A percentile compares a stretch with the other conserved stretches of the same genome.
Conservation (phyloP, 2,113 vertebrate species). For the Amazona guildingii region DNA sequence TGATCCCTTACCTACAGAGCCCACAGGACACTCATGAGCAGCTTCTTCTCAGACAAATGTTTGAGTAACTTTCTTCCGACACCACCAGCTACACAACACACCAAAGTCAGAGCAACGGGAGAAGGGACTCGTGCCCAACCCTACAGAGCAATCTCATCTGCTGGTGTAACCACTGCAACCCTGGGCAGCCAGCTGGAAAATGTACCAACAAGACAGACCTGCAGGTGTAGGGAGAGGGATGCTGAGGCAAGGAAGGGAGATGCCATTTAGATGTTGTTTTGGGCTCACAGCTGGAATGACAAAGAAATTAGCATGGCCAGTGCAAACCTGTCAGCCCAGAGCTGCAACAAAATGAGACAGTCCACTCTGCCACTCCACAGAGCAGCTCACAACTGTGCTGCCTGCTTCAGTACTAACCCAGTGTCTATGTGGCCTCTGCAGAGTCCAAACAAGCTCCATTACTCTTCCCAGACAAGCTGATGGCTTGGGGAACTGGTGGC, state of each 20-base stretch:
- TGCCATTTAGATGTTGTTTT: background rate
- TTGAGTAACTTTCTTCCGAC: background rate
- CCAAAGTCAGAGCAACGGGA: background rate
- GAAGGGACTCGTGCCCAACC: background rate
- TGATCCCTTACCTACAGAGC: background rate
- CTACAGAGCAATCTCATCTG: background rate
- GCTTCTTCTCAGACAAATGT: background rate
- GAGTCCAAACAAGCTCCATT: background rate
- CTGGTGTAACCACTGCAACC: background rate
- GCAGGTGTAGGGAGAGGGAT: background rate
- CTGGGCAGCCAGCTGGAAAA: background rate
- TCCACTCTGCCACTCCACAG: rapidly evolving
- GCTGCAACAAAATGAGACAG: background rate
- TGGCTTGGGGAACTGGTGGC: background rate
- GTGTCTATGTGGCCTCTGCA: background rate
- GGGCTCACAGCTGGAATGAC: background rate
- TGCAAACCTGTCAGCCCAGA: background rate
- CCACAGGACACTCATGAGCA: background rate
- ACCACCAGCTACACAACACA: background rate
- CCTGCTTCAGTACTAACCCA: background rate
- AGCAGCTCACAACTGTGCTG: background rate
- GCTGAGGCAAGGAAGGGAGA: background rate
- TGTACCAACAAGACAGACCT: background rate
- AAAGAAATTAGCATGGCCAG: background rate
- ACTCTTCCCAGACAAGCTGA: background rate